phyloP scores from a whole-genome alignment of 1,140 invertebrate species.

The Drosophila neocordata region DNA sequence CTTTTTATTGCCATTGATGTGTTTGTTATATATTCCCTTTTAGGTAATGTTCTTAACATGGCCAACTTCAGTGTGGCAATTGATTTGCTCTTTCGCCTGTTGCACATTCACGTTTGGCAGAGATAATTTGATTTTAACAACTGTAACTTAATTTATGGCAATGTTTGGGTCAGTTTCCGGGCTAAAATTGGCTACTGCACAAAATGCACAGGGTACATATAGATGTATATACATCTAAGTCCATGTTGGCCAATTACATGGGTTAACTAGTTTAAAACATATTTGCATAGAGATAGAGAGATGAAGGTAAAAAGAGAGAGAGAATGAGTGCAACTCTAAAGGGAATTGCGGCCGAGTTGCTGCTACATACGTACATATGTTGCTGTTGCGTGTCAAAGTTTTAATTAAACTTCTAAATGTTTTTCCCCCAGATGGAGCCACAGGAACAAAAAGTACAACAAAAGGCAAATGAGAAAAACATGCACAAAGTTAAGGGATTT shows the following conservation, averaged over 20 bases:
- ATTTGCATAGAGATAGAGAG: conserved; percentile 39
- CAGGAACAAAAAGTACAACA: neutral
- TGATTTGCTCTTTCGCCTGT: conserved; percentile 31
- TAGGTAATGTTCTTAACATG: conserved; percentile 10
- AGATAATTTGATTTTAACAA: conserved; percentile 48
- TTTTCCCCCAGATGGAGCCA: conserved; percentile 35
- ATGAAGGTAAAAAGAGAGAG: neutral
- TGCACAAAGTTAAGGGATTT: conserved; percentile 29
- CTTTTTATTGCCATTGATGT: neutral
- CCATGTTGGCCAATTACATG: conserved; percentile 46
- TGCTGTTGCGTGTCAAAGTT: conserved; percentile 58
- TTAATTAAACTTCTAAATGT: conserved; percentile 77
- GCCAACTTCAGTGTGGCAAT: neutral
- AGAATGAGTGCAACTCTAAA: neutral
- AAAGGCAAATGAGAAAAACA: conserved; percentile 27
- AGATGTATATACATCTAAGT: neutral
- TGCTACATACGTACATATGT: conserved; percentile 17
- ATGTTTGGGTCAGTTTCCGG: conserved; percentile 43
- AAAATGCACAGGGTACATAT: conserved; percentile 10
- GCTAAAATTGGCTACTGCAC: conserved; percentile 16
- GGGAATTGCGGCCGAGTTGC: conserved; percentile 18
- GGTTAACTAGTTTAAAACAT: conserved; percentile 72
- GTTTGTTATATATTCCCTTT: neutral
- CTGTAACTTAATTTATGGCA: conserved; percentile 48
- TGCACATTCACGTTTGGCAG: conserved; percentile 20